Percentiles rank a stretch among this genome's conserved stretches.
Conservation (phyloP, 2,113 vertebrate species). For the Sapayoa aenigma region DNA sequence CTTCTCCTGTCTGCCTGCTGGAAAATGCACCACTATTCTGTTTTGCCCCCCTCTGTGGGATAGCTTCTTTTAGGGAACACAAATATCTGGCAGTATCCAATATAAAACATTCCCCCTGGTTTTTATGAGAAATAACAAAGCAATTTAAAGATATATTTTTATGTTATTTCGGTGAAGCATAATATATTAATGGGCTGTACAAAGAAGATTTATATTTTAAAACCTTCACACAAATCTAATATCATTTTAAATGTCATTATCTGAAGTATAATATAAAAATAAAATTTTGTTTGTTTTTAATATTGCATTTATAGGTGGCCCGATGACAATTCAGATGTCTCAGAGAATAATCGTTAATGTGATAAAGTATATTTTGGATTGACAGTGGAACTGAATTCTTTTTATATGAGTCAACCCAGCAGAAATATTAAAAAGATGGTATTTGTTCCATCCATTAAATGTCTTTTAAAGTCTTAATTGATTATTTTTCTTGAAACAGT, state of each 20-base stretch:
- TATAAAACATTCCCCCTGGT: constrained; percentile 15
- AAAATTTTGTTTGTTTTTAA: constrained; percentile 62
- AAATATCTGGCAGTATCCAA: not conserved
- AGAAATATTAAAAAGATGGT: constrained; percentile 59
- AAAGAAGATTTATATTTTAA: constrained; percentile 61
- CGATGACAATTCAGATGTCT: constrained; percentile 55
- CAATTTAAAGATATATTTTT: constrained; percentile 45
- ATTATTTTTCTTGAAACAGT: constrained; percentile 72
- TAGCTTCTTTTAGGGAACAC: constrained; percentile 40
- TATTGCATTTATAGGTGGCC: constrained; percentile 63
- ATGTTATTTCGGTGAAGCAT: constrained; percentile 50
- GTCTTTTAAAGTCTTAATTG: constrained; percentile 61
- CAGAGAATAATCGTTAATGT: constrained; percentile 43
- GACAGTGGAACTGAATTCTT: constrained; percentile 69
- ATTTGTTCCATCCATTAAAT: constrained; percentile 50
- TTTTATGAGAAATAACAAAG: constrained; percentile 49
- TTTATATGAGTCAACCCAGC: constrained; percentile 71
- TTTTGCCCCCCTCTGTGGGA: not conserved
- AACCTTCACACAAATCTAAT: constrained; percentile 51
- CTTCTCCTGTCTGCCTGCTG: not conserved
- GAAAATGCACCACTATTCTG: constrained; percentile 46
- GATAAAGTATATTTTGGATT: constrained; percentile 71
- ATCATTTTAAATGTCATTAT: constrained; percentile 60
- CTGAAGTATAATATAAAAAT: constrained; percentile 39
- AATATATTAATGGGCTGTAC: constrained; percentile 65